Base-by-base conservation (phyloP, 1,140 invertebrate species). In the Diorhabda carinulata region DNA sequence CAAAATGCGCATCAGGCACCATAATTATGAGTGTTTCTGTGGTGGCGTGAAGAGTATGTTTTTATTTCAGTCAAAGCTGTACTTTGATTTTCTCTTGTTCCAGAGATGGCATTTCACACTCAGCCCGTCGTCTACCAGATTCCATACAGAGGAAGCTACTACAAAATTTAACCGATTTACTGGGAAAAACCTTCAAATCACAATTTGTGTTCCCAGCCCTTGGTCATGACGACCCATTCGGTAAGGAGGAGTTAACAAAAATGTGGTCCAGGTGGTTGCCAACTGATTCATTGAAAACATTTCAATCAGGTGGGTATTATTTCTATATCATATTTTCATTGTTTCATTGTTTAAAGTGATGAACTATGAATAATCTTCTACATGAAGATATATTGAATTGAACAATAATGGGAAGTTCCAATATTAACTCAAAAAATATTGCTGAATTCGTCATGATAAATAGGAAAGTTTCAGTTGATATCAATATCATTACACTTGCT, bases 261-360 rank as follows among this genome's bases (percentile, higher is more conserved):
- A 86, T 92, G 77, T 94, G 92, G 91, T 87, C 87, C 73, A 87
- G 91, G 65, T 94, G 92, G 92, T 80, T 94, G 56, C 92, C 92
- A 2, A 87, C 88, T 2, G 92, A 94, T 69, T 91, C 91, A 0
- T 81, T 92, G 64, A 84, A 87, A 63, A 92, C 90, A 7, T 93
- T 94, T 78, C 85, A 88, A 81, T 88, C 87, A 83, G 91, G 91
- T 80, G 61, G 68, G 43, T 3, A 43, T 52, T 2, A 5, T 59
- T 61, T 43, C 59, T 25, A 25, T 25, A 25, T 25, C 25, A 25
- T 25, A 25, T 25, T 25, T 25, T 25, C 25, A 25, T 25, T 25
- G 25, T 25, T 25, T 25, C 1, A 25, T 25, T 25, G 25, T 25
- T 25, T 25, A 25, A 25, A 25, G 25, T 25, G 25, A 25, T 25